Percentiles rank a stretch among this genome's conserved stretches.
Conservation (phyloP, 2,113 vertebrate species). For the Dryoscopus gambensis region DNA sequence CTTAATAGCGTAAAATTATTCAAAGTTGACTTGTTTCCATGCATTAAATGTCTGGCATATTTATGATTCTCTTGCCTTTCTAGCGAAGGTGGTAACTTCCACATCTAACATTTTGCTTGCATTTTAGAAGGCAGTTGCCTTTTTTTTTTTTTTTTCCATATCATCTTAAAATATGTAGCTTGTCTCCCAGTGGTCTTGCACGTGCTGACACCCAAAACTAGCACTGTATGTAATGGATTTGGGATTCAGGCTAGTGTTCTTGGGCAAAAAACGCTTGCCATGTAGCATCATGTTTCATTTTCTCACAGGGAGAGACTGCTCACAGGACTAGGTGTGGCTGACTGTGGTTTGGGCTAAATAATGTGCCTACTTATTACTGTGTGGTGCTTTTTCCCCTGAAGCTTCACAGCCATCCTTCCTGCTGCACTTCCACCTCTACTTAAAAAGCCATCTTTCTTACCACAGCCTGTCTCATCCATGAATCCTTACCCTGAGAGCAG, state of each 20-base stretch:
- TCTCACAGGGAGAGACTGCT: not conserved
- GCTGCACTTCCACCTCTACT: not conserved
- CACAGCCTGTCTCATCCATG: not conserved
- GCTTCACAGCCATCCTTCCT: not conserved
- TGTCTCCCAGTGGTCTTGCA: not conserved
- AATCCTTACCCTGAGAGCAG: not conserved
- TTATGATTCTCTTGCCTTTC: constrained; percentile 55
- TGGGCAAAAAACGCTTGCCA: not conserved
- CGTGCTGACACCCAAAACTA: not conserved
- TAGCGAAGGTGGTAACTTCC: constrained; percentile 6
- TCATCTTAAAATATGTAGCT: not conserved
- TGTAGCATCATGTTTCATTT: not conserved
- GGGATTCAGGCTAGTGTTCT: not conserved
- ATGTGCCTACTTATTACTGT: not conserved
- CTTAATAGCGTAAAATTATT: constrained; percentile 62
- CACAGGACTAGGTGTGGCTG: not conserved
- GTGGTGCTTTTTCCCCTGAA: not conserved
- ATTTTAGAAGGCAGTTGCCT: not conserved
- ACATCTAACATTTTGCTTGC: not conserved
- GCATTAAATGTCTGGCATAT: constrained; percentile 53
- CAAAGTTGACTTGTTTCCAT: constrained; percentile 58
- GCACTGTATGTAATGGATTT: not conserved
- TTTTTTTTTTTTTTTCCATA: not conserved
- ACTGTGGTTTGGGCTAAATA: not conserved
- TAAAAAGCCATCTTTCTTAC: not conserved